Conservation (phyloP, 2,888 invertebrate genomes). For the Galerucella calmariensis region DNA sequence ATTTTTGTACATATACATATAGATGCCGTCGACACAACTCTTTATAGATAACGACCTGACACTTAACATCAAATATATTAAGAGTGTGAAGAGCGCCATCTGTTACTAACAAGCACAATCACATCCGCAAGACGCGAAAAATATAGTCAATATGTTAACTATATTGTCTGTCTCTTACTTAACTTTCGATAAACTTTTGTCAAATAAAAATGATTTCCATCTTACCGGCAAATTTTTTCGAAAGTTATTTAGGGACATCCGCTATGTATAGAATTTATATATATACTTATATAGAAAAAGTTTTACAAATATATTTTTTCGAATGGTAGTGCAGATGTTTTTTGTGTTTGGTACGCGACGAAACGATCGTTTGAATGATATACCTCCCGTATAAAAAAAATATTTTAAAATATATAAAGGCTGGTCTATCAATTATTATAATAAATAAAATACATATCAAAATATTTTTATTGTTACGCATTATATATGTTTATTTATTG, state of each 20-base stretch:
- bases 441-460: conserved; percentile 56
- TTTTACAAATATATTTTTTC: conserved; percentile 64
- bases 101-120: conserved; percentile 56
- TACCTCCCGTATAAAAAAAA: conserved; percentile 48
- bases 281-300: conserved; percentile 50
- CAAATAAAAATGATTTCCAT: neutral
- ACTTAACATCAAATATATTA: conserved; percentile 54
- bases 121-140: conserved; percentile 54
- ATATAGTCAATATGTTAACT: conserved; percentile 51
- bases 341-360: conserved; percentile 60
- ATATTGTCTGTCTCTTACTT: conserved; percentile 11
- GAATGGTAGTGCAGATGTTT: conserved; percentile 60
- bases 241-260: neutral
- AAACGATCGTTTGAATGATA: conserved; percentile 50
- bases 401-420: conserved; percentile 53
- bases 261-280: conserved; percentile 45
- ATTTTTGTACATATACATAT: conserved; percentile 55
- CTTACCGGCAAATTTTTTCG: conserved; percentile 5
- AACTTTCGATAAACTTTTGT: neutral
- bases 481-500: conserved; percentile 57
- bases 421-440: conserved; percentile 57
- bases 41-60: conserved; percentile 64
- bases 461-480: conserved; percentile 58
- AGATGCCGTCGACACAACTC: conserved; percentile 51
- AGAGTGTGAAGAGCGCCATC: conserved; percentile 42